These are phyloP conservation scores for Chrysolina haemoptera DNA, from an alignment of 2,888 invertebrate species.

Conservation along the genomic window DNA sequence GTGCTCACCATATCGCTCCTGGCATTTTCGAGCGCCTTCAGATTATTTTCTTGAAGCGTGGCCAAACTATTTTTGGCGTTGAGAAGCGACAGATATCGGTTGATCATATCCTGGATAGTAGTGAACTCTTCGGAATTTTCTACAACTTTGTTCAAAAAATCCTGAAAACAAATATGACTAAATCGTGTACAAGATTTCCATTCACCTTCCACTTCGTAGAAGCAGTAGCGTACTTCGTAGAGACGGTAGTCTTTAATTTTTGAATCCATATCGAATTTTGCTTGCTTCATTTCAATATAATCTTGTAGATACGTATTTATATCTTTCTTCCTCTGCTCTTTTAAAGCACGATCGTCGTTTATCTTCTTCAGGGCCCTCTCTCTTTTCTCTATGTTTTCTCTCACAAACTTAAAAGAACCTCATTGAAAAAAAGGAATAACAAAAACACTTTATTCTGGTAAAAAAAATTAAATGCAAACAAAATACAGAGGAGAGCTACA, in stretches of 20 bases:
- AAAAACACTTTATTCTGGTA: neutral
- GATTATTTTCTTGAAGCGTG: constrained; percentile 73
- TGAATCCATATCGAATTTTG: constrained; percentile 69
- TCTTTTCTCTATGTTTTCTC: constrained; percentile 78
- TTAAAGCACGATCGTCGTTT: constrained; percentile 71
- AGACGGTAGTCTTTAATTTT: constrained; percentile 74
- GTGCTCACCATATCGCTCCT: constrained; percentile 72
- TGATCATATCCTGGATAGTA: constrained; percentile 75
- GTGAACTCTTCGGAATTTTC: constrained; percentile 73
- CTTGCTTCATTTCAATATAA: constrained; percentile 37
- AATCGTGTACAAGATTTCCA: neutral
- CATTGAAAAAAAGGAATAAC: neutral
- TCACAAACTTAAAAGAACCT: constrained; percentile 70
- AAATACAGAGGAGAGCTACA: neutral
- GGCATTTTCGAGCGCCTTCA: constrained; percentile 72
- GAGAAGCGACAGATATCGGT: constrained; percentile 77
- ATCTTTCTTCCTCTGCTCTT: constrained; percentile 71
- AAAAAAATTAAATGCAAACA: neutral
- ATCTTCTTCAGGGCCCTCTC: constrained; percentile 76
- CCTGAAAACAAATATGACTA: constrained; percentile 63
- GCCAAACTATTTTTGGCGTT: constrained; percentile 74
- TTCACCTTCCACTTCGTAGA: neutral
- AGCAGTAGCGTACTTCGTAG: constrained; percentile 70
- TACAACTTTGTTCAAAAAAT: constrained; percentile 75
- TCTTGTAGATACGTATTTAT: constrained; percentile 53